phyloP scores from a whole-genome alignment of 2,888 invertebrate species.

The Caprella mutica region DNA sequence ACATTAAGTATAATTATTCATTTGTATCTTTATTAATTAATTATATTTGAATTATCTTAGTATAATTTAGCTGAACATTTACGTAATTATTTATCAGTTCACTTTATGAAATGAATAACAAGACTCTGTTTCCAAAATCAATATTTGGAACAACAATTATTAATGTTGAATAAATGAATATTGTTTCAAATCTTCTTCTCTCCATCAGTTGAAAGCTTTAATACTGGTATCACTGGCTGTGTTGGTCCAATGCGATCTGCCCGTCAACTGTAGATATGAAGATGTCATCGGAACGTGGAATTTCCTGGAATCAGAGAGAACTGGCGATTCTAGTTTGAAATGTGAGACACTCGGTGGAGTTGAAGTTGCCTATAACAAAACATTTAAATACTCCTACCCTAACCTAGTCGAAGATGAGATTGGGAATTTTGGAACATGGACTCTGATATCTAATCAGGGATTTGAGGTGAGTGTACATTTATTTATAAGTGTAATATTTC shows the following conservation, averaged over 20 bases:
- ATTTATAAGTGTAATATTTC: background rate
- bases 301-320: constrained; percentile 36
- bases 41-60: no score
- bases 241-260: constrained; percentile 33
- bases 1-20: no score
- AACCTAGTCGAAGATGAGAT: constrained; percentile 42
- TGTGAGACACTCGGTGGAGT: constrained; percentile 23
- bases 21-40: no score
- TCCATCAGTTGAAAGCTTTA: background rate
- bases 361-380: constrained; percentile 13
- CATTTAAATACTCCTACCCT: constrained; percentile 36
- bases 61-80: no score
- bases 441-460: constrained; percentile 46
- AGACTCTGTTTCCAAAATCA: no score
- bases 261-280: constrained; percentile 37
- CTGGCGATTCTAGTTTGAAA: constrained; percentile 23
- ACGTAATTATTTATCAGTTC: no score
- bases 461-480: constrained; percentile 17
- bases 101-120: no score
- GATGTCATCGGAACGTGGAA: constrained; percentile 37
- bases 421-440: constrained; percentile 45
- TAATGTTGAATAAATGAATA: no score
- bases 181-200: no score
- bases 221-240: background rate
- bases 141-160: no score